Evolutionary conservation across 2,113 vertebrate species (phyloP), one percentile per base, ranked within the genome.

Genomic region (Oryzias melastigma): DNA sequence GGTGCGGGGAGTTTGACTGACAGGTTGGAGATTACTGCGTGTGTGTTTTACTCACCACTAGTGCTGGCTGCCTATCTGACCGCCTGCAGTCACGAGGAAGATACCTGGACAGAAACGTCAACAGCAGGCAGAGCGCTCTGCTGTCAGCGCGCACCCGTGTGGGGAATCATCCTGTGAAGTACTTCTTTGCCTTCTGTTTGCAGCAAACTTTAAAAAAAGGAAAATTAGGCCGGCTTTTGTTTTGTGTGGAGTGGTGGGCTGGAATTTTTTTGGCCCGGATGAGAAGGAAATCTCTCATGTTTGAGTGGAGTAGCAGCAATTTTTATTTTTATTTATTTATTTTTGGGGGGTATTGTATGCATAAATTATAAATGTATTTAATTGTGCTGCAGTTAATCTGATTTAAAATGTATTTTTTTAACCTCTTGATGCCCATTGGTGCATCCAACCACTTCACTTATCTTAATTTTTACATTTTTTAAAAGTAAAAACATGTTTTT

Each of bases 231-330:
- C 44, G 71, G 84, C 84, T 80, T 81, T 89, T 77, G n/a, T 80
- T 81, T 89, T 22, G 2, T 22, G 3, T 47, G 60, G 70, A 51
- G 71, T 48, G 47, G 49, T 45, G 72, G 58, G n/a, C 64, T 58
- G 13, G 52, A 64, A 73, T 64, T 73, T 80, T 73, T 68, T 83
- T 86, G 74, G 35, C 35, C 35, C 7, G 35, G 35, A 35, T 35
- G 10, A 84, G 73, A 73, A 79, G 16, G 77, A 67, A 52, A 41
- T 68, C 87, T 85, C 74, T 83, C 77, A 70, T 86, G 88, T 70
- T 90, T 71, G 92, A 92, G 94, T 92, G 83, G 91, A 88, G 80
- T 87, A 80, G 25, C 68, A 84, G 78, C 87, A 92, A 73, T 92
- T 78, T 70, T 89, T 78, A 82, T 75, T 57, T 76, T 66, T 57